Conservation (phyloP, 2,113 vertebrate genomes). For the Synchiropus splendidus region DNA sequence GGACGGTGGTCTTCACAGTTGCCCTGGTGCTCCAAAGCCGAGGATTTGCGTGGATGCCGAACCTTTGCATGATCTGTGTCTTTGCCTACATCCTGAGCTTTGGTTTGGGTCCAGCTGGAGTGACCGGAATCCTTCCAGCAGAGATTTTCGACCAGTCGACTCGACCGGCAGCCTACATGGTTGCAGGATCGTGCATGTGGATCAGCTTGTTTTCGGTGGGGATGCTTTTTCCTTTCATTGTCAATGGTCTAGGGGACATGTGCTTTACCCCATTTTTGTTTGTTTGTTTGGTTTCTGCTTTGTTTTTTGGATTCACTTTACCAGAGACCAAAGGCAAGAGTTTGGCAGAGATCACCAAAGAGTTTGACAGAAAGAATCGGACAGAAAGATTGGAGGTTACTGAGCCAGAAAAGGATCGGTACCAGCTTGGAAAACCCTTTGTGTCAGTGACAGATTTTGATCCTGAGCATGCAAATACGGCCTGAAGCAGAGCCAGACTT, state of each 20-base stretch:
- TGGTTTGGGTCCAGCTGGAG: conserved; percentile 82
- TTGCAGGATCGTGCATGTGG: conserved; percentile 79
- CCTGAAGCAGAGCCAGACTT: too few species aligned
- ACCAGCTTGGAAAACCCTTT: neutral
- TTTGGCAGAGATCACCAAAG: conserved; percentile 75
- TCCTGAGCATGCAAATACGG: too few species aligned
- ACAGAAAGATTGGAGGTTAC: neutral
- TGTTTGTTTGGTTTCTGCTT: conserved; percentile 66
- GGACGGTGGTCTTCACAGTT: conserved; percentile 72
- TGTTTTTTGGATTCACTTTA: conserved; percentile 69
- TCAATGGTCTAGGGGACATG: conserved; percentile 65
- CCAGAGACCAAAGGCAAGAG: conserved; percentile 88
- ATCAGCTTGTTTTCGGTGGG: conserved; percentile 73
- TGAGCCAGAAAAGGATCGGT: neutral
- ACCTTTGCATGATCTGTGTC: conserved; percentile 79
- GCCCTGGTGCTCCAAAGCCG: conserved; percentile 72
- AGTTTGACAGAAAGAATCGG: conserved; percentile 60
- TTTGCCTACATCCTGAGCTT: conserved; percentile 89
- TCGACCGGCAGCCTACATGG: conserved; percentile 79
- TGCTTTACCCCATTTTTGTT: conserved; percentile 78
- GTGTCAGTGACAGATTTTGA: too few species aligned
- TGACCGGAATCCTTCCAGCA: conserved; percentile 78
- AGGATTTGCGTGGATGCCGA: conserved; percentile 69
- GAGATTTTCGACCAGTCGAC: conserved; percentile 81
- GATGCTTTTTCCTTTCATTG: conserved; percentile 77